phyloP scores from a whole-genome alignment of 2,113 vertebrate species.

The Marcusenius ussheri region DNA sequence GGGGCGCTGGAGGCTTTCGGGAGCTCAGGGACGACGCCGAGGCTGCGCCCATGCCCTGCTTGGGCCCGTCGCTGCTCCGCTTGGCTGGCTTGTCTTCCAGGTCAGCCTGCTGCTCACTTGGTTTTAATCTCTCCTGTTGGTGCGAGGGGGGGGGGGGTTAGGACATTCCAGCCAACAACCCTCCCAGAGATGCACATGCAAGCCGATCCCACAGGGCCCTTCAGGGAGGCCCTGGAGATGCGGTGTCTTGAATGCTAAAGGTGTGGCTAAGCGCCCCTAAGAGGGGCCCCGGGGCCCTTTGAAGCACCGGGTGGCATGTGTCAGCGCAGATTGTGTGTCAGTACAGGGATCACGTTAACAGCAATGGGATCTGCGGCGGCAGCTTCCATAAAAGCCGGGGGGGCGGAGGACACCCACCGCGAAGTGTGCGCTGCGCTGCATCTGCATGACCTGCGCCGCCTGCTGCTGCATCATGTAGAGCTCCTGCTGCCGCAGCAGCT shows the following conservation, averaged over 20 bases:
- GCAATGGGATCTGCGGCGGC: not conserved
- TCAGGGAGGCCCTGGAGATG: not conserved
- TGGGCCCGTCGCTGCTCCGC: constrained; percentile 62
- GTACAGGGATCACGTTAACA: not conserved
- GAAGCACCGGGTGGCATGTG: not conserved
- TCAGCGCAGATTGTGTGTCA: not conserved
- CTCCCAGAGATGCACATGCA: not conserved
- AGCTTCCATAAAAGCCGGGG: not conserved
- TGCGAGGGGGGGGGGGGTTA: not conserved
- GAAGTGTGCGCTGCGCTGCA: constrained; percentile 83
- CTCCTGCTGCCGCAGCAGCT: constrained; percentile 90
- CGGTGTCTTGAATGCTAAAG: not conserved
- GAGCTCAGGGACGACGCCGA: constrained; percentile 61
- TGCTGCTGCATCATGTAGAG: constrained; percentile 94
- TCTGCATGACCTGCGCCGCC: constrained; percentile 86
- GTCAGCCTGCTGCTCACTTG: constrained; percentile 72
- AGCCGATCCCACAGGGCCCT: not conserved
- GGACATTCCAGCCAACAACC: not conserved
- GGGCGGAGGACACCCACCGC: constrained; percentile 55
- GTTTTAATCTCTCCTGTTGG: constrained; percentile 82
- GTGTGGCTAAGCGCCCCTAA: not conserved
- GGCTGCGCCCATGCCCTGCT: constrained; percentile 59
- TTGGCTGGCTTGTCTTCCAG: constrained; percentile 80
- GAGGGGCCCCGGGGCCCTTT: not conserved
- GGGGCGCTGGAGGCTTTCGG: constrained; percentile 59